These are phyloP conservation scores for Tiaroga cobitis DNA, from an alignment of 2,797 vertebrate species.

Conservation along the genomic window DNA sequence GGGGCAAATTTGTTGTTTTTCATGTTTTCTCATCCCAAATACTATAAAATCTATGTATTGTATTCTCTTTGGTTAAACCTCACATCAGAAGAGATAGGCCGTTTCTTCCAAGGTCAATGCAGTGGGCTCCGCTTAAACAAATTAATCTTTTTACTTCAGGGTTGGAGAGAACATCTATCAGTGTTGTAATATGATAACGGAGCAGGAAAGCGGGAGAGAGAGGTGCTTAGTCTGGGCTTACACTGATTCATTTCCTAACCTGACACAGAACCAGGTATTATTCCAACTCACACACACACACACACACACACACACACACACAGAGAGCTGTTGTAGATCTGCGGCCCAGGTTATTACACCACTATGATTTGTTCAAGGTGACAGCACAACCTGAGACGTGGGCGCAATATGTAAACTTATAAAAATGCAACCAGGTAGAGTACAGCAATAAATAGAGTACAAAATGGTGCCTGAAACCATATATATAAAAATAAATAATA, in stretches of 20 bases:
- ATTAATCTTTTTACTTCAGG: slow-evolving; percentile 77
- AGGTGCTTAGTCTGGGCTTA: slow-evolving; percentile 37
- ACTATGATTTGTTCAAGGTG: slow-evolving; percentile 43
- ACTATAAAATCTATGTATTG: slow-evolving; percentile 7
- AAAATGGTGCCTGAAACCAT: neutral
- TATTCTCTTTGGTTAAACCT: slow-evolving; percentile 16
- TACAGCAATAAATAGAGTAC: neutral
- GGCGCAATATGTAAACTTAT: slow-evolving; percentile 31
- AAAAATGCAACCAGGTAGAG: neutral
- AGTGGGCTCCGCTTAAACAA: slow-evolving; percentile 73
- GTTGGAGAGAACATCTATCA: slow-evolving; percentile 69
- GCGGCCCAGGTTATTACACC: slow-evolving; percentile 26
- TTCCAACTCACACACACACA: neutral
- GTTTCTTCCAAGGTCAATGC: slow-evolving; percentile 71
- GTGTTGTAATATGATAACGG: slow-evolving; percentile 74
- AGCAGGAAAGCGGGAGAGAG: slow-evolving; percentile 20
- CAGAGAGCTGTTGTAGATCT: slow-evolving; percentile 31
- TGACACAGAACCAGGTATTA: slow-evolving; percentile 28
- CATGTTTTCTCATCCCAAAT: neutral
- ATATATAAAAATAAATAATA: neutral
- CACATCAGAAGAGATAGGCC: slow-evolving; percentile 9
- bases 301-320: neutral
- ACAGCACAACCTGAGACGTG: slow-evolving; percentile 19
- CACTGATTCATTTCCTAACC: slow-evolving; percentile 51
- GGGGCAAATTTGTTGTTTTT: slow-evolving; percentile 11